phyloP scores from a whole-genome alignment of 1,140 invertebrate species.

The roundworm (Caenorhabditis elegans) region DNA sequence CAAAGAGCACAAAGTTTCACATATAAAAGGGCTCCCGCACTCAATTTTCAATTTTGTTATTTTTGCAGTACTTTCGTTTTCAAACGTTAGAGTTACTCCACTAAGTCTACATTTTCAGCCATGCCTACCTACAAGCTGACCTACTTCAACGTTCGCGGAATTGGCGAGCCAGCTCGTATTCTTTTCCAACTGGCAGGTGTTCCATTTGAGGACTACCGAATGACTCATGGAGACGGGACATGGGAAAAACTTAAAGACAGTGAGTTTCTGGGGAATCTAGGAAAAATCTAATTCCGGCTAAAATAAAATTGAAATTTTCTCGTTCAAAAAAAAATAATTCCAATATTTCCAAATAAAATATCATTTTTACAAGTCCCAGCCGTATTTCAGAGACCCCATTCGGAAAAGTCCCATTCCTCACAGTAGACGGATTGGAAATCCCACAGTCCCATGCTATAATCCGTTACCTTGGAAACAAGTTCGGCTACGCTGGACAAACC shows the following conservation, averaged over 20 bases:
- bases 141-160: conserved; percentile 37
- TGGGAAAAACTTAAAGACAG: conserved; percentile 31
- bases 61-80: too few relatives aligned
- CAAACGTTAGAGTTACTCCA: too few relatives aligned
- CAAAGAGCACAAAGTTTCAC: too few relatives aligned
- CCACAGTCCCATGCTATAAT: conserved; percentile 16
- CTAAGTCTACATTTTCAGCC: too few relatives aligned
- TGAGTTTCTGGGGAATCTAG: too few relatives aligned
- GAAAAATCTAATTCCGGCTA: too few relatives aligned
- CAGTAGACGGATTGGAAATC: conserved; percentile 18
- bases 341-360: too few relatives aligned
- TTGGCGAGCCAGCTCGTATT: conserved; percentile 24
- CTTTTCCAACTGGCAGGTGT: conserved; percentile 29
- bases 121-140: conserved; percentile 45
- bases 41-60: too few relatives aligned
- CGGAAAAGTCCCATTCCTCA: conserved; percentile 27
- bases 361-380: too few relatives aligned
- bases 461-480: neutral
- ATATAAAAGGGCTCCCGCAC: too few relatives aligned
- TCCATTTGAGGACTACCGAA: conserved; percentile 38
- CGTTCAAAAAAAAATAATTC: too few relatives aligned
- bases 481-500: neutral
- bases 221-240: neutral
- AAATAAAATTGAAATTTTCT: too few relatives aligned
- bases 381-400: conserved; percentile 29